phyloP scores from a whole-genome alignment of 2,797 vertebrate genomes.

The Megalops cyprinoides region DNA sequence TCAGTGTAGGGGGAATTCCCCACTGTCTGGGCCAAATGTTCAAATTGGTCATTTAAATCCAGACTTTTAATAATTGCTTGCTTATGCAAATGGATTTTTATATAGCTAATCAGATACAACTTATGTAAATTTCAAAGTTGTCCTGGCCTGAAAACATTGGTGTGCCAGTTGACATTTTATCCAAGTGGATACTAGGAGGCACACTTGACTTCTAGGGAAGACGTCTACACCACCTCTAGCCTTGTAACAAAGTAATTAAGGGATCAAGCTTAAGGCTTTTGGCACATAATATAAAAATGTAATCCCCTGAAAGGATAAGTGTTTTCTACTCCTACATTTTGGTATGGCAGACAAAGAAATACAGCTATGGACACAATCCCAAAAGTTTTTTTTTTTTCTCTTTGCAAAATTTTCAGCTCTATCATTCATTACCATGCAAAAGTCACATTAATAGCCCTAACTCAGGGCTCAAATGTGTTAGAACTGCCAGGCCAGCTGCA shows the following conservation, averaged over 20 bases:
- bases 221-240: no score
- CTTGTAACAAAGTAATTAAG: background rate
- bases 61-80: no score
- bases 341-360: background rate
- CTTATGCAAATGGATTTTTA: no score
- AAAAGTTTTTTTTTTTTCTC: background rate
- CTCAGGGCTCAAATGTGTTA: background rate
- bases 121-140: no score
- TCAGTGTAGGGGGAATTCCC: no score
- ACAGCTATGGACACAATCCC: background rate
- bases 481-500: background rate
- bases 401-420: background rate
- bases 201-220: background rate
- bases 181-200: background rate
- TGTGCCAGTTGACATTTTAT: constrained; percentile 9
- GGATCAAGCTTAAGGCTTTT: background rate
- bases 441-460: background rate
- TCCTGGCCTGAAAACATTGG: no score
- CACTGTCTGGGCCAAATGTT: no score
- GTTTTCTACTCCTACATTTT: background rate
- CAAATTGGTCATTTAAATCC: no score
- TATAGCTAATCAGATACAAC: no score
- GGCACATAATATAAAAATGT: background rate
- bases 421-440: background rate
- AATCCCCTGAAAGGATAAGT: background rate